These are phyloP conservation scores for Amphimedon queenslandica DNA, from an alignment of 37 sponge, comb jelly and placozoan species.

Conservation along the genomic window DNA sequence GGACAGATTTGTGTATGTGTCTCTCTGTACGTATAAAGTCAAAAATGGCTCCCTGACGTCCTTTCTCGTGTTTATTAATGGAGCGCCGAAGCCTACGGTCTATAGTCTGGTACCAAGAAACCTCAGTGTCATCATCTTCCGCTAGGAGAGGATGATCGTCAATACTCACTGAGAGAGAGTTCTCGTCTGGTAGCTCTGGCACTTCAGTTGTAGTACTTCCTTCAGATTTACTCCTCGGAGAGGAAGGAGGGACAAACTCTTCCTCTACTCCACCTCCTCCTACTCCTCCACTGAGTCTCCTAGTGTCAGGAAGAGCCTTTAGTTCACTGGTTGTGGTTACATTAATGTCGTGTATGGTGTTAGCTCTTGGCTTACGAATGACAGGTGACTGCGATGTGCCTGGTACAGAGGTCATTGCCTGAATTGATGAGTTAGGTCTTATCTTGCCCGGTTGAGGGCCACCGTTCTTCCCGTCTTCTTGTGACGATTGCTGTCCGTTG, in stretches of 20 bases:
- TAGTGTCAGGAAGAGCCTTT: background rate
- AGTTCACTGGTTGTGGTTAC: background rate
- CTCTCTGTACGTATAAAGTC: slow-evolving; percentile 59
- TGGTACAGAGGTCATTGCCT: background rate
- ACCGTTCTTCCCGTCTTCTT: background rate
- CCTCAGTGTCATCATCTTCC: slow-evolving; percentile 14
- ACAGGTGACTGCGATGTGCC: background rate
- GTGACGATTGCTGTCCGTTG: background rate
- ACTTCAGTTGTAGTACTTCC: background rate
- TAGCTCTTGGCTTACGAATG: background rate
- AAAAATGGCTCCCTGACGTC: slow-evolving; percentile 62
- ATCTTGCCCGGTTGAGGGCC: background rate
- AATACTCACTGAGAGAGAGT: background rate
- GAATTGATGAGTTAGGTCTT: background rate
- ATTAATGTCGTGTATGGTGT: background rate
- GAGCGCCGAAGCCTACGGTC: slow-evolving; percentile 27
- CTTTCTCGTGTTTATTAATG: slow-evolving; percentile 58
- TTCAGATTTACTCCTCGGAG: background rate
- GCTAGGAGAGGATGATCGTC: slow-evolving; percentile 28
- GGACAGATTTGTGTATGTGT: slow-evolving; percentile 37
- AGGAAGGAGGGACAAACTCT: background rate
- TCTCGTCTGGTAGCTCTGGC: background rate
- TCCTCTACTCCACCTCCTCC: background rate
- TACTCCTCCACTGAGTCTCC: background rate
- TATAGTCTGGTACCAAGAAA: slow-evolving; percentile 52